Evolutionary conservation across 2,797 vertebrate genomes (phyloP).

Genomic region (Enteromius trimaculatus): DNA sequence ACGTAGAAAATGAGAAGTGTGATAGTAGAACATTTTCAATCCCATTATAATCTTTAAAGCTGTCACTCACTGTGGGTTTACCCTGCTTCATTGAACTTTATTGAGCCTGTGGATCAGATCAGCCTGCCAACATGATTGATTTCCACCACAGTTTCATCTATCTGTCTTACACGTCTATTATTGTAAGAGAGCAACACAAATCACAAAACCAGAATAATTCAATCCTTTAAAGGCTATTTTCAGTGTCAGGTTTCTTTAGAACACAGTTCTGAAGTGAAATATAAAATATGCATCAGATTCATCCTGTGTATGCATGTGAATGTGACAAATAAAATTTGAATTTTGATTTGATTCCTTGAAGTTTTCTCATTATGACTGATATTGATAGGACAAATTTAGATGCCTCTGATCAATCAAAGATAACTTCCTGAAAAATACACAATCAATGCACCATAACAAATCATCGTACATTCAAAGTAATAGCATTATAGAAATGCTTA

Average conservation of each 20-base stretch:
- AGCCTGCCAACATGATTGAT: background rate
- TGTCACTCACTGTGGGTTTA: background rate
- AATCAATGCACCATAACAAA: background rate
- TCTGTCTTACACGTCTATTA: background rate
- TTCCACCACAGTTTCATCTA: background rate
- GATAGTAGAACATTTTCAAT: background rate
- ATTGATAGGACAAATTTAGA: background rate
- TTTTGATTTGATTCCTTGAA: background rate
- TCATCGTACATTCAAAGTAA: background rate
- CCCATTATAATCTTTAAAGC: background rate
- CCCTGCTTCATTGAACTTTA: background rate
- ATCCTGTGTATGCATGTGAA: too few relatives aligned
- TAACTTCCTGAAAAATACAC: background rate
- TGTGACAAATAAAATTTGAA: too few relatives aligned
- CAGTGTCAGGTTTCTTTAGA: background rate
- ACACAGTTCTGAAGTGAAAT: background rate
- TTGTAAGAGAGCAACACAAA: background rate
- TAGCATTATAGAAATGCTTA: background rate
- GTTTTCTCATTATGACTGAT: background rate
- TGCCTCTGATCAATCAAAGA: background rate
- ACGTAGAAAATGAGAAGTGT: background rate
- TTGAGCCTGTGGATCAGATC: background rate
- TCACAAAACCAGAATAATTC: background rate
- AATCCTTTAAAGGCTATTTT: background rate
- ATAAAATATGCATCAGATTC: background rate